Base-by-base conservation (phyloP, 2,888 invertebrate genomes). In the Leptopilina drosophilae region DNA sequence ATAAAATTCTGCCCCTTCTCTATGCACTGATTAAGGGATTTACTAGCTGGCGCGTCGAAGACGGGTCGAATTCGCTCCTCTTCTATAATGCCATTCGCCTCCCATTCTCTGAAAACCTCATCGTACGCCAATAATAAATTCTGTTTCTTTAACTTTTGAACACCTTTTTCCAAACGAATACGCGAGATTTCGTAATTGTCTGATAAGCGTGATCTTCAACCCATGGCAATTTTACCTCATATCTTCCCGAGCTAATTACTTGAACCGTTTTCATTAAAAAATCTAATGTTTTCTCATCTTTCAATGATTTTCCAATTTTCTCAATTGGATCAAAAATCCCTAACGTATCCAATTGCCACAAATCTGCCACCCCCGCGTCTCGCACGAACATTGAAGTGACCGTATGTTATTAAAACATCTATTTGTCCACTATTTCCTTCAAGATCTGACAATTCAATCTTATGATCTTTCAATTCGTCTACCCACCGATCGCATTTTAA, bases 81-180 rank as follows among this genome's bases (percentile, higher is more conserved):
- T 59, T 88, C 87, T 7, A 90, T 87, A 0, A 90, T 83, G 1
- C 85, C 85, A 12, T 85, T 77, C 6, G 77, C 42, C 6, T 84
- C n/a, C 90, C 88, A 89, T 77, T 86, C 85, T 9, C 82, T n/a
- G 14, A 90, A 87, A n/a, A 89, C 81, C n/a, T 79, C 26, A 64
- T 86, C 78, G 79, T 89, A 89, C 1, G 65, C 77, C 14, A 85
- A 78, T 20, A 82, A 83, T 9, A 86, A 75, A 49, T 80, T 77
- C 64, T 85, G 78, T 11, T 76, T 67, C 9, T 80, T 77, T 12
- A 89, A 75, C 79, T 82, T 88, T 11, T 82, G 82, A 5, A 84
- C 65, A 0, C 83, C 84, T 12, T 76, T 78, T 33, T 85, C 66
- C 14, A 90, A 79, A 69, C 88, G 80, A 20, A 82, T 85, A n/a